A percentile compares a stretch with the other conserved stretches of the same genome.
phyloP scores from a whole-genome alignment of 2,797 vertebrate species.

The Labeo calbasu region DNA sequence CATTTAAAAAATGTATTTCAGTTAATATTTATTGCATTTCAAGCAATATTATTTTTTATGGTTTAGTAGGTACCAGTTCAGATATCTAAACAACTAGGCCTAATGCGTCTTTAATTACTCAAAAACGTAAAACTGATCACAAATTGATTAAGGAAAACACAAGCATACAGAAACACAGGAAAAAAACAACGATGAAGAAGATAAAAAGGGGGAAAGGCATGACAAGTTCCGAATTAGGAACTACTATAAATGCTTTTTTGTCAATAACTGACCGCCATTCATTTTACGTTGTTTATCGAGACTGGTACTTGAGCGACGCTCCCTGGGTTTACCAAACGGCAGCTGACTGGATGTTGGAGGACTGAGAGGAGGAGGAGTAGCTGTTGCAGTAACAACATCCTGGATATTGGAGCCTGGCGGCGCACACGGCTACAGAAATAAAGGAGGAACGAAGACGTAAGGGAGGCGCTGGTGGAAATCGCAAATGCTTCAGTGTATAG shows the following conservation, averaged over 20 bases:
- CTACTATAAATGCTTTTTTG: neutral
- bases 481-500: constrained; percentile 17
- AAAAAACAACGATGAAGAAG: neutral
- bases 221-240: neutral
- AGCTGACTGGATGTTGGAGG: constrained; percentile 55
- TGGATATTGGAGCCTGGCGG: constrained; percentile 54
- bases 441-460: constrained; percentile 12
- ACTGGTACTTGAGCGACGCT: constrained; percentile 51
- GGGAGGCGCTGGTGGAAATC: constrained; percentile 2
- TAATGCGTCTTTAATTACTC: neutral
- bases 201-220: neutral
- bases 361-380: constrained; percentile 54
- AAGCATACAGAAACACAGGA: neutral
- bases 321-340: constrained; percentile 53
- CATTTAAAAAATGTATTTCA: too few relatives aligned
- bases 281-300: neutral
- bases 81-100: neutral
- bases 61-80: neutral
- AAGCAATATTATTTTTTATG: neutral
- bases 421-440: constrained; percentile 45
- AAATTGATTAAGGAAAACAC: neutral
- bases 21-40: neutral
- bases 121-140: neutral
- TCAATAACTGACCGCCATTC: neutral
- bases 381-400: constrained; percentile 65